A percentile compares a stretch with the other conserved stretches of the same genome.
These are phyloP conservation scores for Mactromeris polynyma DNA, from an alignment of 2,888 invertebrate species.

Conservation along the genomic window DNA sequence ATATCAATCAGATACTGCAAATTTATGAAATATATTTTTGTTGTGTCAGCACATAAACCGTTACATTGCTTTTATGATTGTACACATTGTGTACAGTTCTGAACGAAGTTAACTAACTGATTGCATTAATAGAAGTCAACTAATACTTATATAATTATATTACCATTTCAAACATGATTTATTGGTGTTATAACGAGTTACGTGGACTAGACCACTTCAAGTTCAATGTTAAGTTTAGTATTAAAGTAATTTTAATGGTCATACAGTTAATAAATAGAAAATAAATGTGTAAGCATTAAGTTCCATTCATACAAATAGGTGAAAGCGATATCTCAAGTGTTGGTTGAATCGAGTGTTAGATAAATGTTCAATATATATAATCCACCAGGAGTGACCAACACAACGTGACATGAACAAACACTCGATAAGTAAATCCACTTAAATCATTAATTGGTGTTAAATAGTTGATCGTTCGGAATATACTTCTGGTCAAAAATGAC, in stretches of 20 bases:
- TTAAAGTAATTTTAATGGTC: background rate
- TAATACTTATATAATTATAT: too few relatives aligned
- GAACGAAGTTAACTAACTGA: too few relatives aligned
- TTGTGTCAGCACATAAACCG: too few relatives aligned
- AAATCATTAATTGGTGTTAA: background rate
- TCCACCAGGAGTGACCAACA: background rate
- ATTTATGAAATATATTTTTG: too few relatives aligned
- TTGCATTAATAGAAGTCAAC: too few relatives aligned
- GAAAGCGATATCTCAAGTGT: background rate
- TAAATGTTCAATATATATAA: background rate
- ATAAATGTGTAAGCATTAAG: background rate
- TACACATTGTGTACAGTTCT: too few relatives aligned
- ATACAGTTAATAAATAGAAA: background rate
- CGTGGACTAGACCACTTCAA: constrained; percentile 5
- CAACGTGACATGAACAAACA: background rate
- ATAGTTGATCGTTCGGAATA: background rate
- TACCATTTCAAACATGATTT: background rate
- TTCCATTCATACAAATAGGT: background rate
- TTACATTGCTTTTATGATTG: too few relatives aligned
- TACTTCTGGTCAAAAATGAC: background rate
- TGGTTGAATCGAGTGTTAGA: background rate
- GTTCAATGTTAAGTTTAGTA: background rate
- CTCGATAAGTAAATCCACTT: background rate
- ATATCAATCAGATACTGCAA: too few relatives aligned
- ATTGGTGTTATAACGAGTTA: background rate